Evolutionary conservation across 2,113 vertebrate genomes (phyloP).

Genomic region (Henicopernis longicauda): DNA sequence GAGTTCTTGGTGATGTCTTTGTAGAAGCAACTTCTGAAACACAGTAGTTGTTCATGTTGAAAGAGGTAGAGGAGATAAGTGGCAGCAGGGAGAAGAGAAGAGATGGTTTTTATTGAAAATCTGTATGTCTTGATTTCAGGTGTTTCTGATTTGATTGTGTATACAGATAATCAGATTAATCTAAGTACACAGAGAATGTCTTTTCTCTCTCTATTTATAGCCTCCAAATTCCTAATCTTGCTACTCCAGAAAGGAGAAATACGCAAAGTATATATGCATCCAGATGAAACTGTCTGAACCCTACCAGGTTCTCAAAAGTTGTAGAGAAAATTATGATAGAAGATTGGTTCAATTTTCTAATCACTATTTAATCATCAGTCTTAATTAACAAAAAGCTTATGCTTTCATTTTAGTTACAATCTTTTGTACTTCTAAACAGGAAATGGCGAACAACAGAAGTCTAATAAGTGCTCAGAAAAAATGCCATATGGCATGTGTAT

Average conservation of each 20-base stretch:
- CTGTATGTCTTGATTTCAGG: neutral
- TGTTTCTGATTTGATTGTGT: neutral
- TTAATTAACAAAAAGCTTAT: neutral
- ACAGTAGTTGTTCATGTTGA: neutral
- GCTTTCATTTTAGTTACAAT: neutral
- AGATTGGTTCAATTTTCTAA: neutral
- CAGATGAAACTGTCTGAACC: neutral
- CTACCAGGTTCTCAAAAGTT: neutral
- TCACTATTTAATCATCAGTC: neutral
- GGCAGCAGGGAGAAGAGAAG: neutral
- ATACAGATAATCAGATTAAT: neutral
- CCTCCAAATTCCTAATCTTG: neutral
- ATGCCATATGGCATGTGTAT: neutral
- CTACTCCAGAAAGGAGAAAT: neutral
- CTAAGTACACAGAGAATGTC: neutral
- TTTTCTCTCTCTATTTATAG: neutral
- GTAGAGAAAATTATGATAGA: neutral
- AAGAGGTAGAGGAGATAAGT: neutral
- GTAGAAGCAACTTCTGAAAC: neutral
- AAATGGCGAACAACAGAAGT: constrained; percentile 30
- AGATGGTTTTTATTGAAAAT: neutral
- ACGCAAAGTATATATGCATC: neutral
- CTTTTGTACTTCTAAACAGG: constrained; percentile 15
- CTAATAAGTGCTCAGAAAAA: neutral
- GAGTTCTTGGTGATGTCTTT: neutral